A percentile compares a stretch with the other conserved stretches of the same genome.
These are phyloP conservation scores for Morinoia aosen DNA, from an alignment of 2,888 invertebrate species.

Conservation along the genomic window DNA sequence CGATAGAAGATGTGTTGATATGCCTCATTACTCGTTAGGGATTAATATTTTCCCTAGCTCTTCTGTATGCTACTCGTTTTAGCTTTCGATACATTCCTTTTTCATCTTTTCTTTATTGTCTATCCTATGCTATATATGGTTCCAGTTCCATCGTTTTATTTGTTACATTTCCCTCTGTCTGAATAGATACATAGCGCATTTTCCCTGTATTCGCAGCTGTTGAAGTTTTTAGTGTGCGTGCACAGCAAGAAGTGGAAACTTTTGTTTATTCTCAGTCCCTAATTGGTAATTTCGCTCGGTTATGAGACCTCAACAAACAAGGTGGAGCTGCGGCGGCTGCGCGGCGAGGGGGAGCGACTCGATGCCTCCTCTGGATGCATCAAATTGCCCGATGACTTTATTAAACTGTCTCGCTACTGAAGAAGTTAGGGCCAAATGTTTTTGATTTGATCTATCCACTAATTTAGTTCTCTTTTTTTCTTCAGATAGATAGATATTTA, in stretches of 20 bases:
- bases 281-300: slow-evolving; percentile 1
- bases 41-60: background rate
- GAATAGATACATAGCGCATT: background rate
- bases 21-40: background rate
- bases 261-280: background rate
- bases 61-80: background rate
- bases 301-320: slow-evolving; percentile 21
- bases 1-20: background rate
- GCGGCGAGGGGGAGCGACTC: background rate
- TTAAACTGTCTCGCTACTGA: background rate
- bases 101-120: background rate
- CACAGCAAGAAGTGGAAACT: slow-evolving; percentile 3
- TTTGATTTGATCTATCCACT: background rate
- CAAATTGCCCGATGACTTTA: too few relatives aligned
- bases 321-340: background rate
- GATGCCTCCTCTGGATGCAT: background rate
- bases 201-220: background rate
- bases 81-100: background rate
- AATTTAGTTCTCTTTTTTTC: background rate
- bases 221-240: background rate
- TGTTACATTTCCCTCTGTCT: background rate
- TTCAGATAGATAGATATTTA: background rate
- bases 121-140: background rate
- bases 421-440: background rate
- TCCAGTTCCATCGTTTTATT: background rate